Conservation (phyloP, 2,888 invertebrate genomes). For the Rutpela maculata region DNA sequence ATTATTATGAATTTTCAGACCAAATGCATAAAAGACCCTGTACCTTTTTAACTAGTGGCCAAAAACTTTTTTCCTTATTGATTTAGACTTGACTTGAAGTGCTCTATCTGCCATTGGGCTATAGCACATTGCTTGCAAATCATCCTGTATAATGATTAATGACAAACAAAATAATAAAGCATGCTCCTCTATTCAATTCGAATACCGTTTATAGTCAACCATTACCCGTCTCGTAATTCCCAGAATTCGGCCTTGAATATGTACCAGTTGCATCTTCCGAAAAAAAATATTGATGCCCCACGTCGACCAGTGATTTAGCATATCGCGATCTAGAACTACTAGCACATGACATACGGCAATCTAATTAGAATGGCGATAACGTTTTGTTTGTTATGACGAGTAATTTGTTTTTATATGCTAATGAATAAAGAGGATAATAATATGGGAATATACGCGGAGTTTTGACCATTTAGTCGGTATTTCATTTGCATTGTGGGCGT, state of each 20-base stretch:
- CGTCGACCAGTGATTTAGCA: not conserved
- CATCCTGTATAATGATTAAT: too few species aligned
- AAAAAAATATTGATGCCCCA: not conserved
- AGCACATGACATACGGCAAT: not conserved
- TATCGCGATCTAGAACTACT: not conserved
- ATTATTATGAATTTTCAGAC: too few species aligned
- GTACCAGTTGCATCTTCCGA: not conserved
- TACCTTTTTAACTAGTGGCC: too few species aligned
- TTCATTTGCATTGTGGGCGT: slow-evolving; percentile 9
- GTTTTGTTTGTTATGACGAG: slow-evolving; percentile 18
- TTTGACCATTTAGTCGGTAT: not conserved
- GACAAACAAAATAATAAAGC: too few species aligned
- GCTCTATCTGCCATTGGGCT: too few species aligned
- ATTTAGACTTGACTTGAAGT: too few species aligned
- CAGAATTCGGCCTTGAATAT: not conserved
- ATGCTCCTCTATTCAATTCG: too few species aligned
- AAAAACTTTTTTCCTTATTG: too few species aligned
- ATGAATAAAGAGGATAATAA: slow-evolving; percentile 25
- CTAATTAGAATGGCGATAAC: slow-evolving; percentile 14
- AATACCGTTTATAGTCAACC: not conserved
- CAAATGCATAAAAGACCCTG: too few species aligned
- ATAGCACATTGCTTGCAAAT: too few species aligned
- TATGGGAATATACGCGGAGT: not conserved
- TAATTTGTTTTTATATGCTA: slow-evolving; percentile 14
- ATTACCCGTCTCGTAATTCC: not conserved